These are phyloP conservation scores for Saccopteryx leptura DNA, from an alignment of 2,113 vertebrate genomes.

Conservation along the genomic window DNA sequence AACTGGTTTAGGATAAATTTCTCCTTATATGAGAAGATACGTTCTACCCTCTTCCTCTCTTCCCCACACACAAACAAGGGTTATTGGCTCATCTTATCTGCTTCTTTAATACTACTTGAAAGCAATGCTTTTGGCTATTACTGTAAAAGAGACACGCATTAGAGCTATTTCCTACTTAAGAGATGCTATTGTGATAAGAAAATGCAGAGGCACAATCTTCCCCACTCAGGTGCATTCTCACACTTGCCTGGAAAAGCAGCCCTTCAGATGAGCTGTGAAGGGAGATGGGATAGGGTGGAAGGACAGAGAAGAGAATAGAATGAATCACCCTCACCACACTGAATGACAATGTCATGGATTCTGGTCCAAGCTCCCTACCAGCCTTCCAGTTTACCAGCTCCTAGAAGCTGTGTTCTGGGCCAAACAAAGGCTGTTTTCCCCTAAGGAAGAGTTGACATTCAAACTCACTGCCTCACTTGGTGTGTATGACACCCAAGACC, in stretches of 20 bases:
- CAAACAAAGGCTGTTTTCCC: background rate
- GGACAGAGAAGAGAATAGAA: background rate
- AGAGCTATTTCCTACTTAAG: conserved; percentile 54
- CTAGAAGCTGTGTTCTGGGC: background rate
- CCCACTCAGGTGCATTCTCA: background rate
- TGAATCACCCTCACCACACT: no score
- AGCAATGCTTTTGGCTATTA: background rate
- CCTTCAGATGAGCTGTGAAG: background rate
- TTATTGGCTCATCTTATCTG: conserved; percentile 12
- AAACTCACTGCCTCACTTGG: background rate
- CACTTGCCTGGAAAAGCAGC: background rate
- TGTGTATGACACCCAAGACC: background rate
- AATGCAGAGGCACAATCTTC: background rate
- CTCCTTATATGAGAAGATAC: conserved; percentile 58
- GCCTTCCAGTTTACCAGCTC: fast-evolving
- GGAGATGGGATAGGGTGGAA: background rate
- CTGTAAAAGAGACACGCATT: conserved; percentile 46
- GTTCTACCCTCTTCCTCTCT: no score
- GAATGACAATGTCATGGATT: background rate
- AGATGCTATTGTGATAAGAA: background rate
- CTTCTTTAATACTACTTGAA: conserved; percentile 65
- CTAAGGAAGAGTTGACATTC: background rate
- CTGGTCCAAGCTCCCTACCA: background rate
- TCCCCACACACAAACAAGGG: background rate
- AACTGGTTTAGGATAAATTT: conserved; percentile 49